phyloP scores from a whole-genome alignment of 1,140 invertebrate species.

The Gyrodactylus bullatarudis region DNA sequence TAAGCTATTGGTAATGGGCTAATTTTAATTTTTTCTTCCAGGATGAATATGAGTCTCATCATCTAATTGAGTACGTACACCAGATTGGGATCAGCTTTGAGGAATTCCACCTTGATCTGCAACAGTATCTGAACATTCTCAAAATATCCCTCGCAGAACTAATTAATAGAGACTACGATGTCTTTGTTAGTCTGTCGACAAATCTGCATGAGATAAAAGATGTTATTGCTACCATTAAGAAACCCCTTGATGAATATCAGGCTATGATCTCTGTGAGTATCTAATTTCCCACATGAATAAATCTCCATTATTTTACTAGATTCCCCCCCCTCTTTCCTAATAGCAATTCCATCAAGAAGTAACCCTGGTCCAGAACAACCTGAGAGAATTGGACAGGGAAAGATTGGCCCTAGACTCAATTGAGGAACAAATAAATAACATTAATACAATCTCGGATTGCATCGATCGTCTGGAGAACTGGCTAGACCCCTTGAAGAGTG shows the following conservation, averaged over 20 bases:
- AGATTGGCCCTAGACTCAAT: neutral
- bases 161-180: constrained; percentile 78
- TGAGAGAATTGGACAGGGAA: neutral
- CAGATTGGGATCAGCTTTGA: constrained; percentile 27
- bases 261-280: neutral
- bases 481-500: neutral
- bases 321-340: no score
- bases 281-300: neutral
- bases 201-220: constrained; percentile 62
- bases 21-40: neutral
- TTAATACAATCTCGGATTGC: neutral
- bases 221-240: constrained; percentile 38
- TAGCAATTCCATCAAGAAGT: neutral
- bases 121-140: constrained; percentile 50
- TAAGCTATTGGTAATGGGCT: no score
- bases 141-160: constrained; percentile 67
- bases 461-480: neutral
- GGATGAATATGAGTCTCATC: neutral
- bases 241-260: constrained; percentile 24
- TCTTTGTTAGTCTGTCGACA: constrained; percentile 73
- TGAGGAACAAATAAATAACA: neutral
- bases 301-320: neutral
- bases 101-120: constrained; percentile 51
- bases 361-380: neutral
- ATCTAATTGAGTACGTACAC: neutral